A percentile compares a stretch with the other conserved stretches of the same genome.
Evolutionary conservation across 1,140 invertebrate genomes (phyloP).

Genomic region (Drosophila santomea): DNA sequence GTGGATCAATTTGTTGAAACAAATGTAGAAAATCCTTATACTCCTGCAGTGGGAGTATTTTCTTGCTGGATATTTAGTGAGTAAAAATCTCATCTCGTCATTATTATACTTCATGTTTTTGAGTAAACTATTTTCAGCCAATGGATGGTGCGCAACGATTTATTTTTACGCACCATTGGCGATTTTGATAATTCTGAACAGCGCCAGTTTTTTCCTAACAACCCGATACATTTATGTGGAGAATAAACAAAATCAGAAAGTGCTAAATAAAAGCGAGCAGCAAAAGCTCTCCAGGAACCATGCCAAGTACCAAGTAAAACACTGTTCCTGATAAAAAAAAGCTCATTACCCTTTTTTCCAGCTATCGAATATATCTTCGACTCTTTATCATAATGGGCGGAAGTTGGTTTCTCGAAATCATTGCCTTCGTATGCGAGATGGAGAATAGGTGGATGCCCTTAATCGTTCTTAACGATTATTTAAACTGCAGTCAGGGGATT

Average conservation of each 20-base stretch:
- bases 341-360: constrained; percentile 69
- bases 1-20: background rate
- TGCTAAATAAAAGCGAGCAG: constrained; percentile 1
- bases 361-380: constrained; percentile 88
- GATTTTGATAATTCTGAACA: constrained; percentile 88
- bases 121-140: background rate
- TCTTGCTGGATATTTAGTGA: constrained; percentile 87
- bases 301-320: constrained; percentile 16
- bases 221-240: constrained; percentile 86
- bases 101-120: background rate
- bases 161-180: constrained; percentile 91
- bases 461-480: constrained; percentile 84
- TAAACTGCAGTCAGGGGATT: constrained; percentile 85
- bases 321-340: background rate
- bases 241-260: constrained; percentile 23
- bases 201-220: constrained; percentile 89
- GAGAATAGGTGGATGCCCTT: background rate
- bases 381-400: constrained; percentile 90
- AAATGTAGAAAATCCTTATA: constrained; percentile 44
- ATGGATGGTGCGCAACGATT: constrained; percentile 84
- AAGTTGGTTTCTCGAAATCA: constrained; percentile 89
- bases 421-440: constrained; percentile 59
- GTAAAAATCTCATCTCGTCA: constrained; percentile 13
- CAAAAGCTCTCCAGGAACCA: constrained; percentile 17
- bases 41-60: constrained; percentile 85